Evolutionary conservation across 2,888 invertebrate genomes (phyloP), one percentile per base, ranked within the genome.

Genomic region (Mythimna albipuncta): DNA sequence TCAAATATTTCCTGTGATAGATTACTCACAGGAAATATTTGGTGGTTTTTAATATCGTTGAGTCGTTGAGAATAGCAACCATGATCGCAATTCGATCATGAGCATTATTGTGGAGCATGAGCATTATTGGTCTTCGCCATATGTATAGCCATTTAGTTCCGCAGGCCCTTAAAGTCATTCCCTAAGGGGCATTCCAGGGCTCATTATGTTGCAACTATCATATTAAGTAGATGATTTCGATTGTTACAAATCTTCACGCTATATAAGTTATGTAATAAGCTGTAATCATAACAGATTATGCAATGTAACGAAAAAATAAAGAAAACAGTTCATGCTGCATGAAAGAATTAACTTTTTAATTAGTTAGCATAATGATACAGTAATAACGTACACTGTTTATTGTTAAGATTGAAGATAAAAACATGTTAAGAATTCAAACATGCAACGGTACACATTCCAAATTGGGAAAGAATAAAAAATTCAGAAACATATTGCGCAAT

Each of bases 191-290:
- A 67, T 54, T 64, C 61, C 61, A 64, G 1, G 54, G 57, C 6
- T 66, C 69, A 69, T 41, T 69, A 62, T 54, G 64, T 38, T 61
- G 11, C 13, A 44, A 52, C 16, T 38, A 19, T 13, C 6, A 21
- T 73, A 26, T 26, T 26, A 67, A 16, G 55, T 35, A 65, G n/a
- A 47, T 52, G 13, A 57, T 58, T 64, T 62, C 64, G 75, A 62
- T 11, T 52, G 62, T 81, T 19, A 50, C n/a, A 64, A 64, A 67
- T 70, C 47, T 64, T 62, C 64, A 74, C 54, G n/a, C 50, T 67
- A 32, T 61, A 5, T 58, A 35, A 41, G 21, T 55, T 66, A 63
- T n/a, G 21, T 64, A 62, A 79, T 61, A 10, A 13, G 5, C 41
- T 41, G n/a, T 32, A 62, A 73, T 73, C 35, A 57, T 52, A 62